Percentiles rank a stretch among this genome's conserved stretches.
These are phyloP conservation scores for Eupithecia pulchellata DNA, from an alignment of 2,888 invertebrate species.

Conservation along the genomic window DNA sequence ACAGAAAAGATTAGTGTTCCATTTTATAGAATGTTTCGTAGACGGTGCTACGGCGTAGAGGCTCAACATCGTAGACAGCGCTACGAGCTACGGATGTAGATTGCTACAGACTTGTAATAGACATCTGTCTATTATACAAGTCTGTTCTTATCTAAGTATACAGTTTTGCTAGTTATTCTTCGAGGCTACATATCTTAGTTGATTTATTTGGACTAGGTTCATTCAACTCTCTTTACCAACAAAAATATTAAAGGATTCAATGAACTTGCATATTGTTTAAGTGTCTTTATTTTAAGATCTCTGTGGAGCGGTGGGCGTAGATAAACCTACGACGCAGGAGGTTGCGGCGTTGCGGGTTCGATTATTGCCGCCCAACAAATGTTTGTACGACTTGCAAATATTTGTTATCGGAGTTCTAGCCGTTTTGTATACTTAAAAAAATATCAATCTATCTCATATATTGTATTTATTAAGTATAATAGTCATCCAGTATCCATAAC, in stretches of 20 bases:
- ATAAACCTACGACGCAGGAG: too few species aligned
- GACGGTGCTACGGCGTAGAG: constrained; percentile 24
- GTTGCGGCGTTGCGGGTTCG: too few species aligned
- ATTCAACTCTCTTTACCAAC: constrained; percentile 1
- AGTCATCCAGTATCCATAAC: too few species aligned
- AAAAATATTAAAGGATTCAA: background rate
- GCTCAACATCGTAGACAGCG: constrained; percentile 14
- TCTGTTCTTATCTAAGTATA: too few species aligned
- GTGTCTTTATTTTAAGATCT: too few species aligned
- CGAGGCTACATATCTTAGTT: background rate
- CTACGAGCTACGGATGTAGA: background rate
- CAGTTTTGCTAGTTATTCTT: constrained; percentile 2
- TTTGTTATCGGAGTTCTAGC: too few species aligned
- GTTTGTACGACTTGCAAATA: too few species aligned
- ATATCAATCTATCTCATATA: too few species aligned
- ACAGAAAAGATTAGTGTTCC: background rate
- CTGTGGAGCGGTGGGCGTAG: too few species aligned
- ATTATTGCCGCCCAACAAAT: too few species aligned
- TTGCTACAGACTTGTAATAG: background rate
- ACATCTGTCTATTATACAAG: constrained; percentile 2
- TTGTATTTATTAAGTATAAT: too few species aligned
- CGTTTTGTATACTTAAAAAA: too few species aligned
- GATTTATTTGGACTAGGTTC: background rate
- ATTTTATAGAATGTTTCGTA: constrained; percentile 10
- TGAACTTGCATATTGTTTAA: background rate